Percentiles rank a stretch among this genome's conserved stretches.
Conservation (phyloP, 2,797 vertebrate species). For the Acanthopagrus latus region DNA sequence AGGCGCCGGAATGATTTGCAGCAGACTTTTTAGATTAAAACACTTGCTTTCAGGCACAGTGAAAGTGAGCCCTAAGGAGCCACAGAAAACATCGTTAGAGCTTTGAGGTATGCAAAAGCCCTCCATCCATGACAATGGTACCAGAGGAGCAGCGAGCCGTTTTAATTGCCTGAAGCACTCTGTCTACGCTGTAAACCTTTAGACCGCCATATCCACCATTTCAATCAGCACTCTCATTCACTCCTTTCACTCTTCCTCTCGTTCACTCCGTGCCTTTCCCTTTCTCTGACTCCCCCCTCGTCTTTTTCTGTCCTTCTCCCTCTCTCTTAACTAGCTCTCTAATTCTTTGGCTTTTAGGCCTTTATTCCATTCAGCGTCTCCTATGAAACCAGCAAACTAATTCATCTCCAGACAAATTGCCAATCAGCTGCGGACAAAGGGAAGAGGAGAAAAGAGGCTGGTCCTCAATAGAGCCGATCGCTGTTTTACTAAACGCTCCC, state of each 20-base stretch:
- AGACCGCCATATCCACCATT: slow-evolving; percentile 66
- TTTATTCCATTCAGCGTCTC: slow-evolving; percentile 77
- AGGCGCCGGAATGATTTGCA: slow-evolving; percentile 19
- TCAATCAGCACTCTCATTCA: slow-evolving; percentile 65
- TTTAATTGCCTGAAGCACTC: slow-evolving; percentile 76
- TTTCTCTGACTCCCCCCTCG: slow-evolving; percentile 42
- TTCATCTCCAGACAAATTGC: slow-evolving; percentile 85
- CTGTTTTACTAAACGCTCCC: slow-evolving; percentile 82
- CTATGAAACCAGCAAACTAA: slow-evolving; percentile 81
- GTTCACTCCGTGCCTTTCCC: slow-evolving; percentile 46
- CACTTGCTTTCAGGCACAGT: slow-evolving; percentile 45
- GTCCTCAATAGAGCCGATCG: slow-evolving; percentile 76
- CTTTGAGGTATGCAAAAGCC: slow-evolving; percentile 51
- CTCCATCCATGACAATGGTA: slow-evolving; percentile 56
- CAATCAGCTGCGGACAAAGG: slow-evolving; percentile 83
- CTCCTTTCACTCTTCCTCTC: slow-evolving; percentile 56
- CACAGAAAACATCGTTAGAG: slow-evolving; percentile 40
- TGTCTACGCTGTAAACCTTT: slow-evolving; percentile 52
- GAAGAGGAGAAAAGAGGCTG: slow-evolving; percentile 72
- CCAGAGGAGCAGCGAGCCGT: slow-evolving; percentile 57
- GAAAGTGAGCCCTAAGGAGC: slow-evolving; percentile 42
- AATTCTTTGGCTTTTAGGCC: slow-evolving; percentile 74
- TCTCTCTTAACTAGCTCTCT: slow-evolving; percentile 74
- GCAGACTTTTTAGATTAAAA: slow-evolving; percentile 43
- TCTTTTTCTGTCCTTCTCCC: slow-evolving; percentile 47